Evolutionary conservation across 2,888 invertebrate species (phyloP), one percentile per base, ranked within the genome.

Genomic region (Troides helena): DNA sequence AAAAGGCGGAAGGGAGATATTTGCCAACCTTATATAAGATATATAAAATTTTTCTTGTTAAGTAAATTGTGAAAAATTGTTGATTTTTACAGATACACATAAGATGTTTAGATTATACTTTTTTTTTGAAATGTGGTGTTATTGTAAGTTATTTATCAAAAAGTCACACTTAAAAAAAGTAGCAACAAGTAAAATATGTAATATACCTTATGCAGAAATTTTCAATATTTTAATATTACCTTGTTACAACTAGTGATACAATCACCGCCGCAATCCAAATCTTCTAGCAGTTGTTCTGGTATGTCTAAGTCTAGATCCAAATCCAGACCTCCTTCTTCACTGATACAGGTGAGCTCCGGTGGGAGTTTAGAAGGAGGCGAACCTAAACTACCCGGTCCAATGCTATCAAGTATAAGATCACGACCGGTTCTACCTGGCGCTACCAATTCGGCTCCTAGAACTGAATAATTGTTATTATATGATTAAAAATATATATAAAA

Each of bases 201-300:
- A 50, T 12, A 43, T 7, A 12, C 43, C 43, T 10, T 43, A 12
- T 10, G 0, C 14, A 50, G 50, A 17, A 14, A 14, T 18, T 53
- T 46, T 4, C 2, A 53, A 53, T 43, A 46, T 21, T 64, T 36
- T 10, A 6, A 6, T 1, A 30, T 68, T 76, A 93, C 95, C 94
- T 96, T 96, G 91, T 96, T 96, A 88, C 96, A 97, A 73, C 96
- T 96, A 76, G 96, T 96, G 85, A 97, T 96, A 85, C 96, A 96
- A 85, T 96, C 96, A 68, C 96, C 96, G 73, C 96, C 96, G 82
- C 96, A 96, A 82, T 96, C 96, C 75, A 96, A 89, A 79, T 96
- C 96, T 72, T 96, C 96, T 46, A 96, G 92, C 69, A 96, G 86
- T 82, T 96, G 96, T 80, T 97, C 96, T 0, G 92, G 92, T 78